A percentile compares a stretch with the other conserved stretches of the same genome.
Evolutionary conservation across 2,888 invertebrate species (phyloP).

Genomic region (Drosophila lutescens): DNA sequence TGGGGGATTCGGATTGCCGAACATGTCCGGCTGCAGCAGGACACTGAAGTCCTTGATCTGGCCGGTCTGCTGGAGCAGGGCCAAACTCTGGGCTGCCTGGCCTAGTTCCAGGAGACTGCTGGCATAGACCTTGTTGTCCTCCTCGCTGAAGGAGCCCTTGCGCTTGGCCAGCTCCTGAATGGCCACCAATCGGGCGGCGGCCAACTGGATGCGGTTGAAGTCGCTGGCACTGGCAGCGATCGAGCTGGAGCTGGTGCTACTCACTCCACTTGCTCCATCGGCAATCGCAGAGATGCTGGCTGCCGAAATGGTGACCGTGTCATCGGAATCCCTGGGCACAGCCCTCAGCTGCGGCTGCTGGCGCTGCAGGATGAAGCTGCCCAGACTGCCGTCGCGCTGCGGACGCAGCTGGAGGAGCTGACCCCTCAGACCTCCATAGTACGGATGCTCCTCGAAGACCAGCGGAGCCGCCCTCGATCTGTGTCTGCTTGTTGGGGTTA

Average conservation of each 20-base stretch:
- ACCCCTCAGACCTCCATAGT: slow-evolving; percentile 90
- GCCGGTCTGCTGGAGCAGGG: slow-evolving; percentile 85
- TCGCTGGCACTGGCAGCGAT: slow-evolving; percentile 81
- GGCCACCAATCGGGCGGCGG: slow-evolving; percentile 86
- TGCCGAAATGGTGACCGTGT: slow-evolving; percentile 85
- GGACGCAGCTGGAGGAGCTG: slow-evolving; percentile 85
- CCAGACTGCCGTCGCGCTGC: slow-evolving; percentile 57
- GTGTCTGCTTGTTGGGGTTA: slow-evolving; percentile 57
- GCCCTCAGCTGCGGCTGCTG: slow-evolving; percentile 45
- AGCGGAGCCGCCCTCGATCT: slow-evolving; percentile 58
- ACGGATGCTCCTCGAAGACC: slow-evolving; percentile 84
- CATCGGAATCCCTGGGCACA: slow-evolving; percentile 56
- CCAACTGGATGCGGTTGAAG: slow-evolving; percentile 86
- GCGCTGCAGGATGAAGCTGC: slow-evolving; percentile 53
- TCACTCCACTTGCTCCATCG: slow-evolving; percentile 28
- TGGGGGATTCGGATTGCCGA: slow-evolving; percentile 61
- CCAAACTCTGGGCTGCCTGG: slow-evolving; percentile 86
- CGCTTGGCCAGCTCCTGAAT: slow-evolving; percentile 87
- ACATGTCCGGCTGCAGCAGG: slow-evolving; percentile 82
- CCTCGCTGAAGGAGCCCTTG: slow-evolving; percentile 85
- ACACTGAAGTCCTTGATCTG: slow-evolving; percentile 86
- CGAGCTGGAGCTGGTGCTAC: slow-evolving; percentile 29
- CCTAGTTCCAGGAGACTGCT: slow-evolving; percentile 86
- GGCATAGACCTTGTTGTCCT: slow-evolving; percentile 86
- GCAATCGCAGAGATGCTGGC: slow-evolving; percentile 66